Conservation (phyloP, 2,113 vertebrate species). For the Microtus ochrogaster region DNA sequence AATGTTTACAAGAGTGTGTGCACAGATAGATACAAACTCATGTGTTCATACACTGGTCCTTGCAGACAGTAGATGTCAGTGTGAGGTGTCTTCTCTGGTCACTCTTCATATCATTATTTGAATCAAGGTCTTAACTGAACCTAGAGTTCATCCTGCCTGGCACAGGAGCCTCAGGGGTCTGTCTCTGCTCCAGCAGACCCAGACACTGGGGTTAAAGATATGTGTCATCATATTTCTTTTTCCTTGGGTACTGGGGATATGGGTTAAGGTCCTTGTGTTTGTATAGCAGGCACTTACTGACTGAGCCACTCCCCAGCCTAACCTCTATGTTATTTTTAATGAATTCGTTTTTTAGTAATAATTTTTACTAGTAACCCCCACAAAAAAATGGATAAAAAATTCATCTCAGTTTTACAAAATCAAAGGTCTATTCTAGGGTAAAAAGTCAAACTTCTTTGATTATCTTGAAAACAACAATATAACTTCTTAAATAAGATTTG, state of each 20-base stretch:
- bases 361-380: background rate
- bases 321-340: background rate
- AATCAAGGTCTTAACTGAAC: background rate
- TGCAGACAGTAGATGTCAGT: background rate
- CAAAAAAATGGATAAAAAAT: background rate
- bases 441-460: constrained; percentile 29
- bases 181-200: background rate
- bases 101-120: background rate
- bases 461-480: constrained; percentile 17
- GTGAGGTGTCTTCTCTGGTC: background rate
- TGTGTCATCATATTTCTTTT: background rate
- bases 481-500: constrained; percentile 33
- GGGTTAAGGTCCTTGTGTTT: background rate
- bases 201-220: background rate
- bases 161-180: too few relatives aligned
- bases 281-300: background rate
- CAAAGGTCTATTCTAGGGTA: background rate
- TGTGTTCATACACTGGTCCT: background rate
- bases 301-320: too few relatives aligned
- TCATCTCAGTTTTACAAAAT: background rate
- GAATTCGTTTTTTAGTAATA: constrained; percentile 13
- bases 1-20: too few relatives aligned
- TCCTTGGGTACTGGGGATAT: background rate
- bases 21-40: background rate
- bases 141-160: background rate